Conservation (phyloP, 2,888 invertebrate genomes). For the Andrena praecox region DNA sequence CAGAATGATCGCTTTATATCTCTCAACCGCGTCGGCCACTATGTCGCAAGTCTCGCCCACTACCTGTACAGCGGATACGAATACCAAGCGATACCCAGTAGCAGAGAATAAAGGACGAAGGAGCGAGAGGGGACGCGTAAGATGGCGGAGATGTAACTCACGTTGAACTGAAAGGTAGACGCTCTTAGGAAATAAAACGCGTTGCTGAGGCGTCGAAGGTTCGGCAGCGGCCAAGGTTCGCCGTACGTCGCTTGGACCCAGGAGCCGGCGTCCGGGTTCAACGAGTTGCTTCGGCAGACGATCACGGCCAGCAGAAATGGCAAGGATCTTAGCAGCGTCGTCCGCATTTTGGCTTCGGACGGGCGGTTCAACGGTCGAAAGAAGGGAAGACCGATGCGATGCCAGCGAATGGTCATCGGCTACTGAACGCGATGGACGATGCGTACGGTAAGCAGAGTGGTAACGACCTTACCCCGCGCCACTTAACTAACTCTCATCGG, state of each 20-base stretch:
- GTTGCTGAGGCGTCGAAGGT: constrained; percentile 80
- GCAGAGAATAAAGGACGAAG: neutral
- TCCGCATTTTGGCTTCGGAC: constrained; percentile 32
- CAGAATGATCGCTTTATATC: constrained; percentile 86
- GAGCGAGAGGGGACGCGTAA: neutral
- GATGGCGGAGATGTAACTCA: constrained; percentile 53
- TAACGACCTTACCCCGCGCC: constrained; percentile 73
- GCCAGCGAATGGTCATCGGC: constrained; percentile 70
- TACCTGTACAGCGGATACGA: constrained; percentile 76
- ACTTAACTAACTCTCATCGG: constrained; percentile 74
- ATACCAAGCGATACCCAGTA: neutral
- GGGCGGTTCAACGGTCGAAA: neutral
- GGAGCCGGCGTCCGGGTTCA: constrained; percentile 85
- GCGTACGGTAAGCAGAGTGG: constrained; percentile 61
- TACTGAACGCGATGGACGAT: constrained; percentile 65
- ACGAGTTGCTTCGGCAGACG: constrained; percentile 5
- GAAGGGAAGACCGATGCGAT: constrained; percentile 56
- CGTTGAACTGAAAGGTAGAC: constrained; percentile 85
- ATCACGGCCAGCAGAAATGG: constrained; percentile 24
- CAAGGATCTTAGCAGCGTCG: neutral
- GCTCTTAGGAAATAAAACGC: constrained; percentile 85
- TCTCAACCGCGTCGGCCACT: constrained; percentile 86
- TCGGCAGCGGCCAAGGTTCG: constrained; percentile 90
- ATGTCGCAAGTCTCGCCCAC: constrained; percentile 86
- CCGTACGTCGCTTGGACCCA: constrained; percentile 87